phyloP scores from a whole-genome alignment of 2,797 vertebrate species.

The Pipistrellus kuhlii region DNA sequence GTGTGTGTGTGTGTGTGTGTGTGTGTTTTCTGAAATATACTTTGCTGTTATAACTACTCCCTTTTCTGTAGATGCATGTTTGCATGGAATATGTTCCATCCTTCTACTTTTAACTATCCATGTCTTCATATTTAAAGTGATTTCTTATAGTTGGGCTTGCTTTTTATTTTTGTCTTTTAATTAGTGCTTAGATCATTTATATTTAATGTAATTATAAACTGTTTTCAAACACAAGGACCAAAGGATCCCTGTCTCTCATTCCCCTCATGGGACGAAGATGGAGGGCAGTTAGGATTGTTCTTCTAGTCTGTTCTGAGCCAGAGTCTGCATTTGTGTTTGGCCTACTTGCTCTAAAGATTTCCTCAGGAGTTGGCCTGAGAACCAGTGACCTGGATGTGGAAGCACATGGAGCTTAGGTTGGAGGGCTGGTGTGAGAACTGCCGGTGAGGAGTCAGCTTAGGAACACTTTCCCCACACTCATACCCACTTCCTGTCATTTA shows the following conservation, averaged over 20 bases:
- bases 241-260: neutral
- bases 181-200: neutral
- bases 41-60: neutral
- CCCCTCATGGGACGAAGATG: neutral
- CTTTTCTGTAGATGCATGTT: neutral
- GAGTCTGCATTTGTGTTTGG: neutral
- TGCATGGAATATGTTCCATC: neutral
- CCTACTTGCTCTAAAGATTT: neutral
- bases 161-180: neutral
- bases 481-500: accelerated
- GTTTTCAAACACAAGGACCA: neutral
- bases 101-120: neutral
- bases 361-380: neutral
- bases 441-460: neutral
- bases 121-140: neutral
- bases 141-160: neutral
- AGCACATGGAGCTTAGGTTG: neutral
- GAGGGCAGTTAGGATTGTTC: neutral
- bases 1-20: neutral
- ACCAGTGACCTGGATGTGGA: too few relatives aligned
- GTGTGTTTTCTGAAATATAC: neutral
- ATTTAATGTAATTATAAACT: neutral
- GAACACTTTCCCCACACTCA: neutral
- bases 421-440: neutral
- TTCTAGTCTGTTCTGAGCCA: neutral